Evolutionary conservation across 37 sponge, comb jelly and placozoan species (phyloP), one percentile per base, ranked within the genome.

Genomic region (Beroe ovata): DNA sequence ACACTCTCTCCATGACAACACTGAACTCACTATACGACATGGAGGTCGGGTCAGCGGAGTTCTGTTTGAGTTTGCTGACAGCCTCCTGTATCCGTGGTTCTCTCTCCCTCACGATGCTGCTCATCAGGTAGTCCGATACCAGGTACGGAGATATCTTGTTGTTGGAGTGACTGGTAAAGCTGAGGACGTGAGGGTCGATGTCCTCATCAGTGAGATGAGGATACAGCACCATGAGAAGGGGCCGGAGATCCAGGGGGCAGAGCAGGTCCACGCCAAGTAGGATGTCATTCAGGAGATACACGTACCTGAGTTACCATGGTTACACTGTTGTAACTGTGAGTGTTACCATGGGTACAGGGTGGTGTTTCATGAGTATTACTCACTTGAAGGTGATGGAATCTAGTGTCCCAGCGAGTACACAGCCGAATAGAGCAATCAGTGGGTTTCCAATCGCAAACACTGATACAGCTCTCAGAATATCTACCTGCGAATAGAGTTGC

Each of bases 211-310:
- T 42, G 14, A 77, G 84, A 54, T 77, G 84, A 18, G 54, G 84
- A 54, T 77, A 77, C 28, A 77, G 84, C 28, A 77, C 84, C 54
- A 77, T 77, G 14, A 77, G 20, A 25, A 77, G 54, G 84, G 84
- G 84, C 1, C 84, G 84, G 28, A 77, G 84, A 25, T 77, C 84
- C 11, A 40, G 84, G 26, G 84, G 26, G n/a, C 84, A 77, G n/a
- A 42, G 54, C 84, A 77, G 84, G 47, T 77, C 84, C 8, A 40
- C 26, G 41, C 23, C 20, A 29, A 77, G 84, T 8, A 77, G 84
- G 84, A 77, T 77, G 54, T 77, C 84, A 54, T 77, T 77, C 84
- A 77, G 54, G 3, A 77, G 84, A 26, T 77, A 77, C 47, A 77
- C 47, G 84, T 77, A 77, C 23, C 84, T 77, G 84, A 4, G 84